Evolutionary conservation across 2,888 invertebrate genomes (phyloP).

Genomic region (Hypena proboscidalis): DNA sequence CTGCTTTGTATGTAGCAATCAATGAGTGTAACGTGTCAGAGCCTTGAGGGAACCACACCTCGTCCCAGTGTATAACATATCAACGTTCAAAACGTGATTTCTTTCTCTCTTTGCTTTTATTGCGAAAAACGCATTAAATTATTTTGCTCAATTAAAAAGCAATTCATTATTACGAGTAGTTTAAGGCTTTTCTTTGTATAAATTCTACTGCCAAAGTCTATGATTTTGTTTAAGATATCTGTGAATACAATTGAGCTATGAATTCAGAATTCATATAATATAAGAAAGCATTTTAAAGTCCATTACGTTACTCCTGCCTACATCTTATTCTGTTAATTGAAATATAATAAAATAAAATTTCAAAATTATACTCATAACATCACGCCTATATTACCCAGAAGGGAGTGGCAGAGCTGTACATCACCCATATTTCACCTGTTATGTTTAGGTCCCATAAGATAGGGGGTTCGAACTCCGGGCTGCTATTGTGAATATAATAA

Average conservation of each 20-base stretch:
- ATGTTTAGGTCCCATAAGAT: no score
- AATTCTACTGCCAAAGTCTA: conserved; percentile 34
- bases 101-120: conserved; percentile 22
- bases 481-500: no score
- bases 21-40: conserved; percentile 15
- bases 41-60: conserved; percentile 39
- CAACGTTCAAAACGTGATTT: conserved; percentile 57
- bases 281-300: neutral
- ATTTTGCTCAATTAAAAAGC: conserved; percentile 74
- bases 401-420: no score
- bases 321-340: no score
- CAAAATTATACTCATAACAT: no score
- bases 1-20: conserved; percentile 1
- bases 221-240: conserved; percentile 2
- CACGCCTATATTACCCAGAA: no score
- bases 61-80: conserved; percentile 59
- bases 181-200: conserved; percentile 35
- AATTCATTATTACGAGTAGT: conserved; percentile 47
- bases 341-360: no score
- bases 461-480: no score
- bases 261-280: neutral
- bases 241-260: neutral
- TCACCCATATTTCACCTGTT: no score
- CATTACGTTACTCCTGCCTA: conserved; percentile 2
- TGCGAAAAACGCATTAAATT: conserved; percentile 44